phyloP scores from a whole-genome alignment of 1,140 invertebrate species.

The Dolichoris vasculosae region DNA sequence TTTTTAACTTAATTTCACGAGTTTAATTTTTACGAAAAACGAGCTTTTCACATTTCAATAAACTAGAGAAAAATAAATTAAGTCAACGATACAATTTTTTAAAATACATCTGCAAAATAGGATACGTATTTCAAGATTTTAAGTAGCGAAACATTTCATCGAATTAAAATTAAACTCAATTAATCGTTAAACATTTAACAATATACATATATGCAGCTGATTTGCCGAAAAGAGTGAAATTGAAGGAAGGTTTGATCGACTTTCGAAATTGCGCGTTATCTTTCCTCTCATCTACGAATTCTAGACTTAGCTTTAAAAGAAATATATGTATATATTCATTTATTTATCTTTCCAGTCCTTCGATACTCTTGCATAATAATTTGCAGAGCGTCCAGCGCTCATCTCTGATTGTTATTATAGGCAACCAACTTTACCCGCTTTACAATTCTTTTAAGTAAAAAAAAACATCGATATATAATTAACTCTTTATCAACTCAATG shows the following conservation, averaged over 20 bases:
- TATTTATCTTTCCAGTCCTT: conserved; percentile 11
- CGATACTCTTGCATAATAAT: background rate
- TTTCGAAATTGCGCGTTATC: conserved; percentile 19
- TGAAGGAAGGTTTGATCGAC: no score
- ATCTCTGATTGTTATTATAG: conserved; percentile 22
- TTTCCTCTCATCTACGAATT: background rate
- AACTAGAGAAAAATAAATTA: no score
- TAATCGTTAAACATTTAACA: background rate
- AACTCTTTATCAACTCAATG: background rate
- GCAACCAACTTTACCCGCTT: background rate
- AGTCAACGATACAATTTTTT: no score
- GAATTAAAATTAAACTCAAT: background rate
- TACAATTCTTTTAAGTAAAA: background rate
- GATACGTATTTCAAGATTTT: no score
- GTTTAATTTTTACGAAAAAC: no score
- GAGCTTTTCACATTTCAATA: no score
- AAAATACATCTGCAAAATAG: no score
- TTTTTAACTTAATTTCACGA: no score
- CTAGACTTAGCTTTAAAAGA: conserved; percentile 32
- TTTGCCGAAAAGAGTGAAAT: no score
- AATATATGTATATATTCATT: conserved; percentile 34
- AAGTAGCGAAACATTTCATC: no score
- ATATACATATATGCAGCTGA: no score
- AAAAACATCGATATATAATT: background rate
- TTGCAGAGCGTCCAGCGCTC: conserved; percentile 48